Evolutionary conservation across 1,140 invertebrate genomes (phyloP), one percentile per base, ranked within the genome.

Genomic region (Microplitis mediator): DNA sequence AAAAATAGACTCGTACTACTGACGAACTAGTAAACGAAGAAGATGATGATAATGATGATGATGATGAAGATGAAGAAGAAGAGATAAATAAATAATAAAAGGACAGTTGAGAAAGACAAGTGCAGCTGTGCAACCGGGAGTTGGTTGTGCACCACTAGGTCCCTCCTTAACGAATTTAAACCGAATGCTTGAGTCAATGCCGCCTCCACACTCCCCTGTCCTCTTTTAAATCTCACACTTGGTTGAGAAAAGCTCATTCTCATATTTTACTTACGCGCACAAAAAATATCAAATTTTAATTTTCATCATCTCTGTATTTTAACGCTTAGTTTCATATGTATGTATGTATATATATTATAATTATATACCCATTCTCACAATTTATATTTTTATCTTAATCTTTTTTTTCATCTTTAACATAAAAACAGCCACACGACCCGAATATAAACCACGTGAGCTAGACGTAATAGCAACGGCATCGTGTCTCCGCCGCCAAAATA

Each of bases 371-470:
- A 32, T 52, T 67, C 52, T 67, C 51, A 54, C 52, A 58, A 34
- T 67, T 45, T 50, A 62, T 51, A 36, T 69, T 11, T 51, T 63
- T 54, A 75, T 62, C 23, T 52, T 70, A 54, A 16, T 16, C 51
- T 13, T 34, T 14, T 51, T 64, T 45, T 65, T 45, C 31, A 72
- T 62, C 69, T 73, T 65, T 45, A 65, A 36, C 65, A 23, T 34
- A 11, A 45, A 45, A 45, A 45, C 39, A 45, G 2, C 6, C 56
- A 72, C 77, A 67, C 74, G 69, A 54, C 52, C 79, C 84, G 85
- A 86, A 87, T 86, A 87, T 85, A 86, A 74, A 75, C 77, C 70
- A 75, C 75, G 72, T 74, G 69, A 64, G 60, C 74, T 63, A 23
- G 23, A 23, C 23, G 23, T 23, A 23, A 23, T 23, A 50, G 64